Evolutionary conservation across 2,113 vertebrate species (phyloP), one percentile per base, ranked within the genome.

Genomic region (Thunnus thynnus): DNA sequence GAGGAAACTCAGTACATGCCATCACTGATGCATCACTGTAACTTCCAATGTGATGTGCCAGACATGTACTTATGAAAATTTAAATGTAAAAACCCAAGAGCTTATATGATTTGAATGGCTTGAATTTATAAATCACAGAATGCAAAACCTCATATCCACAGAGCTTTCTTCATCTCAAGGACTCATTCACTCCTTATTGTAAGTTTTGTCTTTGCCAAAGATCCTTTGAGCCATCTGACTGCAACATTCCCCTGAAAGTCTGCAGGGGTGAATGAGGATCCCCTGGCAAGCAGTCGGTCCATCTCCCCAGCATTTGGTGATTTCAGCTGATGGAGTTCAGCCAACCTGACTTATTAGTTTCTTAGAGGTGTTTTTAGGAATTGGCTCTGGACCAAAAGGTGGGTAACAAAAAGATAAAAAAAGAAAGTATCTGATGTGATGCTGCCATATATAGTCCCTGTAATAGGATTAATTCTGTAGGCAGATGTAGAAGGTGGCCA

Each of bases 251-350:
- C 55, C 5, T 27, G 8, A 70, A 70, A n/a, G 27, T 75, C 55
- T 56, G 68, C 57, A 61, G 64, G 78, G 41, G 56, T 57, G 68
- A 90, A 71, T 76, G 50, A 76, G 69, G 41, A 63, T 64, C 57
- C 25, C 13, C 63, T 83, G 83, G 58, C 78, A 84, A 50, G 74
- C 41, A 32, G 25, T 64, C 64, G 60, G 57, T 36, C 51, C 50
- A 41, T 72, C 36, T 75, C 56, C 65, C 54, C 30, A 63, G 18
- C 65, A 51, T 55, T 8, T 69, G 60, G 44, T 36, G 17, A 88
- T 86, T 85, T 86, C 18, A 62, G 3, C 41, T 46, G 63, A 68
- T 72, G 82, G 72, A 83, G 17, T 8, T 36, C 44, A 51, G 72
- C 83, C 76, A 86, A 22, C 32, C 30, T 57, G 22, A 57, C 60